Percentiles rank a stretch among this genome's conserved stretches.
phyloP scores from a whole-genome alignment of 2,888 invertebrate genomes.

The Homarus gammarus region DNA sequence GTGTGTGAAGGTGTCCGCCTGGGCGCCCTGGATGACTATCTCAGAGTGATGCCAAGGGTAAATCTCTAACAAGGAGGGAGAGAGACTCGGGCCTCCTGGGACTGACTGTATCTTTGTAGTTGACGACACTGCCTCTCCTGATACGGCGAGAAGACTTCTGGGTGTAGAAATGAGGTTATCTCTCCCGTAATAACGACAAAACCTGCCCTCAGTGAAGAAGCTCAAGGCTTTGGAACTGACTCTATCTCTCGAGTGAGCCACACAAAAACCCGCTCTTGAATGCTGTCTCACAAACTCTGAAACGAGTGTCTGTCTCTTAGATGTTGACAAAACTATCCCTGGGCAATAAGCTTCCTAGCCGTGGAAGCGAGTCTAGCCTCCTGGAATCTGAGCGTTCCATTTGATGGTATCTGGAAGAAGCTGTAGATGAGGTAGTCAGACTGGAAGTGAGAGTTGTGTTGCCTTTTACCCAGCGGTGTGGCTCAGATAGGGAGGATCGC shows the following conservation, averaged over 20 bases:
- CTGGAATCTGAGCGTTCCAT: not conserved
- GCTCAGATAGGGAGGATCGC: not conserved
- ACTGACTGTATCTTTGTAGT: not conserved
- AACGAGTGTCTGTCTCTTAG: not conserved
- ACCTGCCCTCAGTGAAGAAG: not conserved
- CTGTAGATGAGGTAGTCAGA: not conserved
- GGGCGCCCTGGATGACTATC: not conserved
- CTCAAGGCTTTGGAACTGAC: not conserved
- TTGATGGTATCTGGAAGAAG: conserved; percentile 7
- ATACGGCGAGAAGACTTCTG: not conserved
- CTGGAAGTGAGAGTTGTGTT: not conserved
- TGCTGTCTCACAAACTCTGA: conserved; percentile 1
- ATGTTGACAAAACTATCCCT: conserved; percentile 7
- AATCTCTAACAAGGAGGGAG: not conserved
- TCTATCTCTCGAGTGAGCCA: not conserved
- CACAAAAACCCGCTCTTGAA: not conserved
- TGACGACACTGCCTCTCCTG: not conserved
- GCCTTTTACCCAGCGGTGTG: not conserved
- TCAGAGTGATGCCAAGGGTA: not conserved
- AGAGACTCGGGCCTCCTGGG: not conserved
- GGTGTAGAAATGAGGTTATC: not conserved
- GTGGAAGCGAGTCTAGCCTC: not conserved
- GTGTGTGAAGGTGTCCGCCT: not conserved
- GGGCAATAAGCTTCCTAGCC: not conserved
- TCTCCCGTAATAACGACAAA: not conserved